Conservation (phyloP, 2,888 invertebrate genomes). For the Tryphoninae sp. region DNA sequence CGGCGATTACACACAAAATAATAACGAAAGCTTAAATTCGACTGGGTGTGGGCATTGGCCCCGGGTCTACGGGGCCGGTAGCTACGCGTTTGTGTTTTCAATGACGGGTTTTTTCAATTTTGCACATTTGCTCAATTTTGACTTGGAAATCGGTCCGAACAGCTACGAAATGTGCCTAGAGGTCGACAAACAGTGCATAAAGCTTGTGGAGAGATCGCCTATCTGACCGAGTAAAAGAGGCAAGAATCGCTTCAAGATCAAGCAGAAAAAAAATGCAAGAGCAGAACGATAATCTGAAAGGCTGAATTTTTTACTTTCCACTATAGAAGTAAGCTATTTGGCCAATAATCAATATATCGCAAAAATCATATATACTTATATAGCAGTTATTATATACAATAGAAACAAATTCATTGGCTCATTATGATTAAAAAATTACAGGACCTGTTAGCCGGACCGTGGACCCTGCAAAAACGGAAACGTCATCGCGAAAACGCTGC, state of each 20-base stretch:
- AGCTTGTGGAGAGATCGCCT: neutral
- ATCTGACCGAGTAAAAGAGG: neutral
- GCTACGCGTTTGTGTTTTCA: slow-evolving; percentile 35
- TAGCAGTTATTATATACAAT: no score
- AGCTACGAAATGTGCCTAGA: slow-evolving; percentile 50
- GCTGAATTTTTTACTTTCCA: slow-evolving; percentile 17
- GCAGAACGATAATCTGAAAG: neutral
- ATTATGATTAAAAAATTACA: slow-evolving; percentile 27
- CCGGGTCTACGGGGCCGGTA: neutral
- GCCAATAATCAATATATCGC: no score
- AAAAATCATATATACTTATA: no score
- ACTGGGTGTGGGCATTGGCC: slow-evolving; percentile 52
- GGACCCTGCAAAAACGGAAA: neutral
- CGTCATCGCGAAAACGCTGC: slow-evolving; percentile 20
- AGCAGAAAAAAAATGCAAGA: neutral
- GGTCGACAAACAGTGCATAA: slow-evolving; percentile 34
- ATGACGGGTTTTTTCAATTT: slow-evolving; percentile 34
- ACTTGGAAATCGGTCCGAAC: slow-evolving; percentile 36
- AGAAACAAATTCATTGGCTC: slow-evolving; percentile 15
- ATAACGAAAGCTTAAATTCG: slow-evolving; percentile 54
- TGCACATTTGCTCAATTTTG: slow-evolving; percentile 39
- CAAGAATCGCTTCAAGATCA: neutral
- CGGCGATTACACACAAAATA: slow-evolving; percentile 28
- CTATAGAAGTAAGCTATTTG: no score
- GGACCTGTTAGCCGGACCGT: slow-evolving; percentile 28